Evolutionary conservation across 2,113 vertebrate species (phyloP), one percentile per base, ranked within the genome.

Genomic region (Oophaga pumilio): DNA sequence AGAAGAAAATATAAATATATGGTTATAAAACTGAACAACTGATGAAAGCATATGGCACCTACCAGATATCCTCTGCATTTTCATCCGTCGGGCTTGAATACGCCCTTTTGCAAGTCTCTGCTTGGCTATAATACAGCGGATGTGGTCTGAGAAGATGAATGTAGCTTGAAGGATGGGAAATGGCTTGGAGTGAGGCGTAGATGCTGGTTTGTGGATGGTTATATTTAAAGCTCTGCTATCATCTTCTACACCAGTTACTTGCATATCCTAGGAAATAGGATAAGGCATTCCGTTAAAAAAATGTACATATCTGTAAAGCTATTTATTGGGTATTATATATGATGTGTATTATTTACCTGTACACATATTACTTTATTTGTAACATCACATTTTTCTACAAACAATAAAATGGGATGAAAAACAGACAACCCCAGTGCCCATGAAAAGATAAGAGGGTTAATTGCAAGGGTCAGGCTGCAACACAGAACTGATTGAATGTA

Each of bases 1-100:
- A n/a, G n/a, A n/a, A n/a, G n/a, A 43, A 43, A 43, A 43, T 43
- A 43, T 43, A 43, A 43, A 43, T 43, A 43, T 43, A 43, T 43
- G 5, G 33, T 43, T 43, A 43, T 43, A 43, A 43, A 43, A 43
- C 3, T 43, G 33, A 20, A n/a, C 62, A 64, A 8, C 62, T 64
- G 17, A 22, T 15, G 22, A 7, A 49, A 74, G 71, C 9, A 18
- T 74, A 49, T 50, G 18, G 0, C 0, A 0, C 89, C 92, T 86
- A 98, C 98, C 98, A 22, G 97, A 96, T 81, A 99, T 99, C 77
- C 97, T 95, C 91, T 99, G 98, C 98, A 99, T 99, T 91, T 99
- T 99, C 95, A 97, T 98, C 60, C 97, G 97, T 4, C 98, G 94
- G 0, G 98, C 98, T 88, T 99, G 98, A 92, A 99, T 99, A 3